Evolutionary conservation across 2,888 invertebrate genomes (phyloP), one percentile per base, ranked within the genome.

Genomic region (Fragum sueziense): DNA sequence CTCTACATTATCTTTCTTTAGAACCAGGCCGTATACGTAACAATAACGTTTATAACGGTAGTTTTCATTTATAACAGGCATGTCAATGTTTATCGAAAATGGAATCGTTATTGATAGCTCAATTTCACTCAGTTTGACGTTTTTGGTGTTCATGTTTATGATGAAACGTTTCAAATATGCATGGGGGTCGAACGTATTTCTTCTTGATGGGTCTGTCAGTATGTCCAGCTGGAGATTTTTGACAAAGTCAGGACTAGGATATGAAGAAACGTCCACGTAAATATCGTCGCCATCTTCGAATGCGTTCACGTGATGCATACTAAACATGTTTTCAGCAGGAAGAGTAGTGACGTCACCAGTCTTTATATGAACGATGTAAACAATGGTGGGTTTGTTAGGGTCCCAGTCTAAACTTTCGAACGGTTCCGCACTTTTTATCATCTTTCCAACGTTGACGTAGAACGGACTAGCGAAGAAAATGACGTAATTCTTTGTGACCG

Each of bases 251-350:
- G 91, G 88, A 67, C 85, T 86, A 0, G 88, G 87, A 76, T 91
- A 91, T 14, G 91, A 76, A 2, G 90, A 88, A 14, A 89, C 69
- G 72, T 92, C 91, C 11, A 91, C 85, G 17, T 88, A 71, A n/a
- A 91, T 82, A 0, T 70, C 78, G 2, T 80, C 70, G 9, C 76
- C 79, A 2, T 68, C 37, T 80, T 92, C 90, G 70, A 86, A 92
- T 6, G 91, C 90, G 70, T 92, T 92, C 17, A 91, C 85, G 72
- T 90, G 89, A 72, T 92, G 92, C 91, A 91, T 92, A 34, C 84
- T 80, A 70, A 91, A 91, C 14, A 88, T 84, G 54, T 85, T 88
- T 2, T 81, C 86, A 11, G 89, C 88, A 59, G 81, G 71, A 47
- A 91, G 54, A 6, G 80, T 79, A 0, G 54, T 79, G 20, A 90